Conservation (phyloP, 2,888 invertebrate species). For the Lobophora halterata region DNA sequence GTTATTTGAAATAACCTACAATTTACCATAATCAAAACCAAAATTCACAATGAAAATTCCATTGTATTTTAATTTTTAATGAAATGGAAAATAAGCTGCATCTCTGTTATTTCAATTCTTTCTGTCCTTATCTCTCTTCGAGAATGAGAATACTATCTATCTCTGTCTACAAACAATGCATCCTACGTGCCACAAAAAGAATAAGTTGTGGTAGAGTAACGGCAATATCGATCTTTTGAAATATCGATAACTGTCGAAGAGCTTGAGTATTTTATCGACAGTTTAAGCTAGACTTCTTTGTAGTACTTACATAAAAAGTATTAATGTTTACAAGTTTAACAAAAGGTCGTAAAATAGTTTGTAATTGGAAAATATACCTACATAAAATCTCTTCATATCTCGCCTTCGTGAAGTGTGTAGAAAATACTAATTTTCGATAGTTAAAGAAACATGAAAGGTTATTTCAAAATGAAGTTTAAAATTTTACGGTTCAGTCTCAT, state of each 20-base stretch:
- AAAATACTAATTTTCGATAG: no score
- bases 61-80: slow-evolving; percentile 60
- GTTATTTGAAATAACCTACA: slow-evolving; percentile 12
- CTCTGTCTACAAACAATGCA: slow-evolving; percentile 76
- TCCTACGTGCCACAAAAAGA: slow-evolving; percentile 71
- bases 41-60: slow-evolving; percentile 44
- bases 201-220: slow-evolving; percentile 53
- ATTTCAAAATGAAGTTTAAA: no score
- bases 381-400: no score
- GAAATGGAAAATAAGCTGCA: slow-evolving; percentile 54
- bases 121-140: slow-evolving; percentile 45
- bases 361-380: no score
- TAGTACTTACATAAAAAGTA: no score
- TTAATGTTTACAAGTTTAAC: no score
- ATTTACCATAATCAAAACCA: slow-evolving; percentile 31
- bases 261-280: slow-evolving; percentile 5
- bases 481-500: no score
- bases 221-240: slow-evolving; percentile 38
- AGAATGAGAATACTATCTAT: slow-evolving; percentile 42
- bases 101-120: slow-evolving; percentile 36
- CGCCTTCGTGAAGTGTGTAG: no score
- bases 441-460: no score
- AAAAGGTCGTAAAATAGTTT: no score
- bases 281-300: no score
- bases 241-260: slow-evolving; percentile 45